These are phyloP conservation scores for Eulemur rubriventer DNA, from an alignment of 2,797 vertebrate species.

Conservation along the genomic window DNA sequence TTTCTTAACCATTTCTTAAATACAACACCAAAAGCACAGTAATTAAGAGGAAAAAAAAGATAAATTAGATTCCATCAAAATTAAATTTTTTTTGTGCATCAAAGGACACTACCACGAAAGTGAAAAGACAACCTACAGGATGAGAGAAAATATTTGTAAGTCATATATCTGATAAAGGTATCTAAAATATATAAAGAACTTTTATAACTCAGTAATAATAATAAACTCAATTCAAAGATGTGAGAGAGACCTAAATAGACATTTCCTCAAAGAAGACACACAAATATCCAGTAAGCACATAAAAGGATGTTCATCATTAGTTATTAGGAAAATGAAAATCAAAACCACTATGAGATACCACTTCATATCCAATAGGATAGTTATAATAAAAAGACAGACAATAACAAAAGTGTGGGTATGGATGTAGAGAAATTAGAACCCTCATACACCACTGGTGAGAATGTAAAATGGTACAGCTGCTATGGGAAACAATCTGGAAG, in stretches of 20 bases:
- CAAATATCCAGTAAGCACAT: background rate
- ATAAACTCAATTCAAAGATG: background rate
- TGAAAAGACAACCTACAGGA: background rate
- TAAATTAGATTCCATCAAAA: background rate
- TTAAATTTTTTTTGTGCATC: background rate
- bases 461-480: background rate
- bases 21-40: background rate
- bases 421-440: background rate
- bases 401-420: background rate
- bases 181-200: background rate
- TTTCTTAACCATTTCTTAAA: constrained; percentile 2
- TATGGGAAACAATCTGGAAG: background rate
- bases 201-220: background rate
- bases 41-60: constrained; percentile 12
- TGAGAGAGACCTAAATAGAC: background rate
- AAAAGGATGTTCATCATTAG: background rate
- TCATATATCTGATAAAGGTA: background rate
- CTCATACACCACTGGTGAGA: background rate
- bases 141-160: constrained; percentile 1
- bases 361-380: background rate
- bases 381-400: background rate
- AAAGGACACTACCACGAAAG: background rate
- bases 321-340: background rate
- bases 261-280: background rate
- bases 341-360: background rate